Evolutionary conservation across 2,113 vertebrate species (phyloP).

Genomic region (Ceyx margarethae): DNA sequence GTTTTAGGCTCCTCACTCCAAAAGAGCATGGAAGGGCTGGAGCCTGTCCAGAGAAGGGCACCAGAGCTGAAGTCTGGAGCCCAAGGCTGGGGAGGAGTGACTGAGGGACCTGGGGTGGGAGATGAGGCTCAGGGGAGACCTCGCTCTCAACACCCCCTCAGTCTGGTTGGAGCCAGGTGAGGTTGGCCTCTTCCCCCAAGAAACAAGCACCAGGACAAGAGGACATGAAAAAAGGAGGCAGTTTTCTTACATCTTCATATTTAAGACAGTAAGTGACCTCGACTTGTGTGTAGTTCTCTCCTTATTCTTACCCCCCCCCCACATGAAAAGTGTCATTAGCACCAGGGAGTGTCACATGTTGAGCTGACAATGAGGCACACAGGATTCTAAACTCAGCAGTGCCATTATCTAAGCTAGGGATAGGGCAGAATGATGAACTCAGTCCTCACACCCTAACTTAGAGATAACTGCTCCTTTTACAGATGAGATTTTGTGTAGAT

Average conservation of each 20-base stretch:
- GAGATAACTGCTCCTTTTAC: background rate
- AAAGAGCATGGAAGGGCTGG: too few species aligned
- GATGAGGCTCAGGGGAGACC: too few species aligned
- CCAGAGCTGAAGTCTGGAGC: too few species aligned
- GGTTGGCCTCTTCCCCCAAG: too few species aligned
- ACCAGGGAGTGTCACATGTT: background rate
- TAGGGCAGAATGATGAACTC: background rate
- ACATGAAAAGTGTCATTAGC: background rate
- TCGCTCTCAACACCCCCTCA: too few species aligned
- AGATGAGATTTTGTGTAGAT: background rate
- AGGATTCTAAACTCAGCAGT: background rate
- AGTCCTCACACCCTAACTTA: background rate
- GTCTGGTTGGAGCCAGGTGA: too few species aligned
- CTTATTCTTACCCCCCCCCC: background rate
- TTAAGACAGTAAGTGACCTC: background rate
- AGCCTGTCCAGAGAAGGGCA: too few species aligned
- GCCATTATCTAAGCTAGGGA: background rate
- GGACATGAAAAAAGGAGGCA: background rate
- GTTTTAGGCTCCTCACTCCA: too few species aligned
- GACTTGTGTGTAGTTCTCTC: background rate
- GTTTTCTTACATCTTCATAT: background rate
- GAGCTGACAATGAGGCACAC: background rate
- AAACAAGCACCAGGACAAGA: too few species aligned
- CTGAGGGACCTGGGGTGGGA: too few species aligned
- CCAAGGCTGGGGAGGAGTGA: too few species aligned